Base-by-base conservation (phyloP, 2,888 invertebrate genomes). In the Noctuana brunneofusca region DNA sequence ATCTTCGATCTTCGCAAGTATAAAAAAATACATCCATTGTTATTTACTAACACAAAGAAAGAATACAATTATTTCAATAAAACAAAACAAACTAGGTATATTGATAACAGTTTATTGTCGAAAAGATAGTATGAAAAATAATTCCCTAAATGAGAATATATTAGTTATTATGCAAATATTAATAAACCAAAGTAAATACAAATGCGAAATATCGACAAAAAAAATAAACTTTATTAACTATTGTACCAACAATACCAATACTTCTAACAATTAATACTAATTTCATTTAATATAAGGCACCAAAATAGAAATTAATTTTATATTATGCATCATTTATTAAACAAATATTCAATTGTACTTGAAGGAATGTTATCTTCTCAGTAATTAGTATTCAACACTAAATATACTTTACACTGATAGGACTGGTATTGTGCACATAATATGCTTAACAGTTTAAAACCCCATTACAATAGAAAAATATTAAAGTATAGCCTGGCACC, bases 281-380 rank as follows among this genome's bases (percentile, higher is more conserved):
- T 1, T 48, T 22, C 11, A 12, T 22, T 22, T 3, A 48, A 50
- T 35, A 38, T 49, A 58, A 58, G 38, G 58, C 58, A 58, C 58
- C 58, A 14, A 49, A 58, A 38, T 38, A 24, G 8, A 5, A 49
- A 58, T 27, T 49, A 58, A 53, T 32, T 30, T 38, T 41, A 58
- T 41, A 58, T 58, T 58, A 58, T 50, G 58, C 54, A 46, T 60
- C 30, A 9, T 54, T 35, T 46, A 22, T 4, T 46, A 35, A 48
- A 43, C 16, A 53, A 32, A 35, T 43, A 48, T 38, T 50, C n/a
- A 16, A 48, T 60, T 60, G 60, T 60, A 53, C 60, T 60, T 54
- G 22, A 54, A 48, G 60, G 53, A 53, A 60, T 60, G 41, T 38
- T 56, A 27, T 52, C 50, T 41, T 50, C 58, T 18, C 41, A 1